These are phyloP conservation scores for Drosophila paulistorum DNA, from an alignment of 1,140 invertebrate genomes.

Conservation along the genomic window DNA sequence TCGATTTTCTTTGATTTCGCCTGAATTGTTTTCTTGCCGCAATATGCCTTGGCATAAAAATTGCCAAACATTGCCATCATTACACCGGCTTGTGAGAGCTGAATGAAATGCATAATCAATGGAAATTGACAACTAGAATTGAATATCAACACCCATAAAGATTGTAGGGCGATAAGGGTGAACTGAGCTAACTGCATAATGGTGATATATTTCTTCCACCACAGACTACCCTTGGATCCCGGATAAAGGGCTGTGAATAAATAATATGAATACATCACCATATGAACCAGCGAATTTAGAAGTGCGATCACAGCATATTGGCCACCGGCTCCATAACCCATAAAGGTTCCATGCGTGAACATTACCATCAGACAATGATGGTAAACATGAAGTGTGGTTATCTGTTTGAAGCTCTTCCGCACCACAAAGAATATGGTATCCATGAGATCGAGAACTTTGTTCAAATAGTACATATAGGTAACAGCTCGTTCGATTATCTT, in stretches of 20 bases:
- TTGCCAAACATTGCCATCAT: slow-evolving; percentile 3
- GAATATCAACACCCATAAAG: neutral
- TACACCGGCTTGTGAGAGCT: neutral
- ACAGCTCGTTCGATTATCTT: neutral
- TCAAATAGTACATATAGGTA: neutral
- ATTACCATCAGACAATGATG: neutral
- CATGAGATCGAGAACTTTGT: slow-evolving; percentile 11
- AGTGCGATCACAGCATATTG: neutral
- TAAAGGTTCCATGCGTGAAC: neutral
- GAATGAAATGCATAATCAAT: neutral
- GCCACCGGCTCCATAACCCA: neutral
- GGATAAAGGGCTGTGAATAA: slow-evolving; percentile 5
- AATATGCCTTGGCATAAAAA: neutral
- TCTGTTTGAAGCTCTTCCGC: neutral
- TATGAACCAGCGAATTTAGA: neutral
- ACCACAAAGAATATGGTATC: slow-evolving; percentile 1
- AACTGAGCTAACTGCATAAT: neutral
- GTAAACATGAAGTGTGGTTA: slow-evolving; percentile 7
- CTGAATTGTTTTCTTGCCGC: neutral
- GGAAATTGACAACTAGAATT: slow-evolving; percentile 2
- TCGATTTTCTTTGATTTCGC: neutral
- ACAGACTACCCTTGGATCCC: neutral
- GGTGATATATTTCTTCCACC: slow-evolving; percentile 16
- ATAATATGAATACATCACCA: slow-evolving; percentile 4
- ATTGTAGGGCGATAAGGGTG: neutral